Conservation (phyloP, 1,140 invertebrate species). For the Lucilia cuprina region DNA sequence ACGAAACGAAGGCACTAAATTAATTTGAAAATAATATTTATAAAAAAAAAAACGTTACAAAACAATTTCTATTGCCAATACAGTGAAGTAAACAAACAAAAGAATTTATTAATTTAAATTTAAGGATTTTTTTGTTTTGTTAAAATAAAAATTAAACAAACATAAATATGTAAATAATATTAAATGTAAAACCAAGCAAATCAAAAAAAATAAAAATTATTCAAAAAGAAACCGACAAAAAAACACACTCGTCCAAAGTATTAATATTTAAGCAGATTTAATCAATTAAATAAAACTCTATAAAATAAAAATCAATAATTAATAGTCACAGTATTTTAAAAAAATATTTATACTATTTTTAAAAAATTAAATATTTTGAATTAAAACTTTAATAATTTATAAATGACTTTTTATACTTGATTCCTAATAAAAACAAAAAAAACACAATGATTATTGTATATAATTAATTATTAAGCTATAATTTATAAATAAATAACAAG, state of each 20-base stretch:
- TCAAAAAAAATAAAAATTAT: slow-evolving; percentile 13
- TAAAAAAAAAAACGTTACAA: too few relatives aligned
- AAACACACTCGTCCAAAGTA: slow-evolving; percentile 19
- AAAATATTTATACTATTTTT: not conserved
- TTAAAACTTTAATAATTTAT: not conserved
- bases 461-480: not conserved
- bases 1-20: too few relatives aligned
- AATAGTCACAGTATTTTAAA: slow-evolving; percentile 16
- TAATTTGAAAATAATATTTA: too few relatives aligned
- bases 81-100: too few relatives aligned
- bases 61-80: too few relatives aligned
- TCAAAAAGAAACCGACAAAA: too few relatives aligned
- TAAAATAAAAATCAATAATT: not conserved
- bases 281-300: not conserved
- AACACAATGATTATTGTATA: not conserved
- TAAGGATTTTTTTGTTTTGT: too few relatives aligned
- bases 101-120: too few relatives aligned
- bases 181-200: not conserved
- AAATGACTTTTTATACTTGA: slow-evolving; percentile 8
- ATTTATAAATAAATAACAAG: not conserved
- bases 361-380: not conserved
- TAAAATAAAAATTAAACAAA: too few relatives aligned
- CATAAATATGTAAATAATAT: not conserved
- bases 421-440: slow-evolving; percentile 10
- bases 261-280: slow-evolving; percentile 19